Evolutionary conservation across 53 echinoderm and acorn worm genomes (phyloP).

Genomic region (Paracentrotus lividus): DNA sequence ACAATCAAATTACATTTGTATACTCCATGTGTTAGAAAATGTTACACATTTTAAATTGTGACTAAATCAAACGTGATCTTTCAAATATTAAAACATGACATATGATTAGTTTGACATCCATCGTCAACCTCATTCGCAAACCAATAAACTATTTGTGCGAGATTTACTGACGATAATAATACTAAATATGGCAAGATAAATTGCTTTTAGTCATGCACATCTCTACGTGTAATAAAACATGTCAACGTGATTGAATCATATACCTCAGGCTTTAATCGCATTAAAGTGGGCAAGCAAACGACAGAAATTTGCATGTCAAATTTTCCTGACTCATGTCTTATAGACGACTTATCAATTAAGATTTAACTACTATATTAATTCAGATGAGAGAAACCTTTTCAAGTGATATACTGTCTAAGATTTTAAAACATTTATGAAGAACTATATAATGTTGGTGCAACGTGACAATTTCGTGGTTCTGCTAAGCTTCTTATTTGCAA

Average conservation of each 20-base stretch:
- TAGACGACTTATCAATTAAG: not conserved
- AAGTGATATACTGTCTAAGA: not conserved
- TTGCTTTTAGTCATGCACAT: conserved; percentile 34
- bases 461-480: not conserved
- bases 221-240: not conserved
- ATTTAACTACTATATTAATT: not conserved
- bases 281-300: not conserved
- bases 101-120: not conserved
- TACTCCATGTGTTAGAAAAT: too few relatives aligned
- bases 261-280: not conserved
- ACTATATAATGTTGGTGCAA: not conserved
- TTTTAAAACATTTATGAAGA: not conserved
- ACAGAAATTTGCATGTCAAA: not conserved
- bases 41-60: not conserved
- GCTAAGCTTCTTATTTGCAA: not conserved
- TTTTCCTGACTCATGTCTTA: not conserved
- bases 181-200: conserved; percentile 55
- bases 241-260: not conserved
- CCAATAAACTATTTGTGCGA: not conserved
- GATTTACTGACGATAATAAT: not conserved
- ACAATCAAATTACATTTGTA: too few relatives aligned
- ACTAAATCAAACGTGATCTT: not conserved
- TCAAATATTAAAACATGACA: not conserved
- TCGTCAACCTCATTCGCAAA: not conserved
- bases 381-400: not conserved